These are phyloP conservation scores for Tokudaia tokunoshimensis DNA, from an alignment of 2,797 vertebrate species.

Conservation along the genomic window DNA sequence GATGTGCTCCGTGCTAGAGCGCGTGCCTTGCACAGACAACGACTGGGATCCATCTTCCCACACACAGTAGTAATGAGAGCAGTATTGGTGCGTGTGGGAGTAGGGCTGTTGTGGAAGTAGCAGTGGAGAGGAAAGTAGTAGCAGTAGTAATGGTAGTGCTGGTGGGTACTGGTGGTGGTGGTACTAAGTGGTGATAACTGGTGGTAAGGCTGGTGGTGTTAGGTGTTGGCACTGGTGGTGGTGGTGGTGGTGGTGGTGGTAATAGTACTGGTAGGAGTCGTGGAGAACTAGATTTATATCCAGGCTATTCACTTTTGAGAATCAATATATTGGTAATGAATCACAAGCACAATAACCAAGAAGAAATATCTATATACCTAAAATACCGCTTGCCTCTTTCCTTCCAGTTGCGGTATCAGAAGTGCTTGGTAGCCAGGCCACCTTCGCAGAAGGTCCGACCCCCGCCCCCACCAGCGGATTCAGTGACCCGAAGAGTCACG, in stretches of 20 bases:
- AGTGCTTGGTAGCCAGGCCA: slow-evolving; percentile 98
- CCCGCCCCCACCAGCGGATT: slow-evolving; percentile 93
- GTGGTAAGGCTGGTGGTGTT: too few relatives aligned
- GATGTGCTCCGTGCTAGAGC: neutral
- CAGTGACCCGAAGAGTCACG: slow-evolving; percentile 96
- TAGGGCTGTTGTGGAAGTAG: neutral
- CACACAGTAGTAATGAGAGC: neutral
- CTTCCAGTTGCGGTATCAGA: slow-evolving; percentile 97
- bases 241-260: neutral
- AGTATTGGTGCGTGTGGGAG: neutral
- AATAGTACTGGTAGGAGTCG: neutral
- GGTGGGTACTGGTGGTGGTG: neutral
- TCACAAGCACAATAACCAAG: neutral
- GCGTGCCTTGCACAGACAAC: neutral
- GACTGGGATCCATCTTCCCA: neutral
- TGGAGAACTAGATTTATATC: neutral
- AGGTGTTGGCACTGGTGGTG: neutral
- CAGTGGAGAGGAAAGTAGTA: too few relatives aligned
- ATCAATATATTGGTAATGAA: neutral
- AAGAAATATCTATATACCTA: neutral
- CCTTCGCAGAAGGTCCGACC: slow-evolving; percentile 94
- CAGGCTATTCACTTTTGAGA: neutral
- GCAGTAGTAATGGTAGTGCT: too few relatives aligned
- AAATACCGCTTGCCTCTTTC: slow-evolving; percentile 65
- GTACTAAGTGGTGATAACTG: too few relatives aligned